These are phyloP conservation scores for Mus musculus DNA, from an alignment of 2,113 vertebrate genomes.

Conservation along the genomic window GRCm39 chr1:160098001-160098500, in stretches of 20 bases:
- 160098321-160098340: background rate
- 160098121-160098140: conserved; percentile 64
- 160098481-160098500: background rate
- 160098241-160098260: background rate
- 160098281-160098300: background rate
- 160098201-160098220: conserved; percentile 52
- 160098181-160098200: conserved; percentile 49
- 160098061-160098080: accelerated
- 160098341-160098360: background rate
- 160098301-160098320: background rate
- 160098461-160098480: background rate
- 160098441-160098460: background rate
- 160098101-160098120: conserved; percentile 45
- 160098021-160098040: conserved; percentile 22
- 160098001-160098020: background rate
- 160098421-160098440: background rate
- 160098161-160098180: conserved; percentile 37
- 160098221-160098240: background rate
- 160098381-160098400: background rate
- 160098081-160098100: conserved; percentile 36
- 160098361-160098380: background rate
- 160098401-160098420: background rate
- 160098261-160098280: conserved; percentile 36
- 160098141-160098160: conserved; percentile 26
- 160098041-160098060: background rate